Conservation (phyloP, 2,888 invertebrate species). For the Drosophila siamana region DNA sequence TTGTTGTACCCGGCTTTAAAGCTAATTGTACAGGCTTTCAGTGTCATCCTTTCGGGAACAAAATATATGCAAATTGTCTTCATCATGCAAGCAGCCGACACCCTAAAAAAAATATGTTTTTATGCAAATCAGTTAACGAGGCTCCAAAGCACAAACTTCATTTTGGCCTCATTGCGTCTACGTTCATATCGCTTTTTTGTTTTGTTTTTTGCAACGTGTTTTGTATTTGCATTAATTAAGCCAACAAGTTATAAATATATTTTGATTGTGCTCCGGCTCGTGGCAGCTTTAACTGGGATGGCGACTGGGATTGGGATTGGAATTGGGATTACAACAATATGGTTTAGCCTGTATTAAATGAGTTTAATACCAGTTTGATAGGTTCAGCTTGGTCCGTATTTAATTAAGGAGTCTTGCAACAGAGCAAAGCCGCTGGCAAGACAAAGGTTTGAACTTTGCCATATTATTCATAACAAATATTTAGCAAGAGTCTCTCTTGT, state of each 20-base stretch:
- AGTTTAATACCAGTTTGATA: conserved; percentile 66
- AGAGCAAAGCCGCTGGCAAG: conserved; percentile 3
- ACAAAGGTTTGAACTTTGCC: conserved; percentile 44
- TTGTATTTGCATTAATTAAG: conserved; percentile 76
- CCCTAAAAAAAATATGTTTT: conserved; percentile 29
- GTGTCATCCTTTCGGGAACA: conserved; percentile 31
- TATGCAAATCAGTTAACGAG: conserved; percentile 46
- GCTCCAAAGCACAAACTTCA: conserved; percentile 27
- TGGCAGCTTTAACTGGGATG: conserved; percentile 33
- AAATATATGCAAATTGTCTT: conserved; percentile 36
- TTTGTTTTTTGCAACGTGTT: conserved; percentile 18
- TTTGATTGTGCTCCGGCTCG: conserved; percentile 55
- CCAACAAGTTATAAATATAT: conserved; percentile 68
- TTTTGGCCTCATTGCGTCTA: conserved; percentile 9
- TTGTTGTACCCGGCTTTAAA: not conserved
- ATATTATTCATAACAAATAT: conserved; percentile 33
- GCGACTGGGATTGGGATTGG: conserved; percentile 5
- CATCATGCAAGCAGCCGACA: not conserved
- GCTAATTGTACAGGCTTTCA: conserved; percentile 13
- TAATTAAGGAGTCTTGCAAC: conserved; percentile 43
- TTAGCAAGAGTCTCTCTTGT: conserved; percentile 8
- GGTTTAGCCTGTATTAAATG: conserved; percentile 57
- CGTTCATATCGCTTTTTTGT: conserved; percentile 1
- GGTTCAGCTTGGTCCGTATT: conserved; percentile 24
- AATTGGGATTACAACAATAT: conserved; percentile 10